Conservation (phyloP, 2,888 invertebrate genomes). For the Acanthoscelides obtectus region DNA sequence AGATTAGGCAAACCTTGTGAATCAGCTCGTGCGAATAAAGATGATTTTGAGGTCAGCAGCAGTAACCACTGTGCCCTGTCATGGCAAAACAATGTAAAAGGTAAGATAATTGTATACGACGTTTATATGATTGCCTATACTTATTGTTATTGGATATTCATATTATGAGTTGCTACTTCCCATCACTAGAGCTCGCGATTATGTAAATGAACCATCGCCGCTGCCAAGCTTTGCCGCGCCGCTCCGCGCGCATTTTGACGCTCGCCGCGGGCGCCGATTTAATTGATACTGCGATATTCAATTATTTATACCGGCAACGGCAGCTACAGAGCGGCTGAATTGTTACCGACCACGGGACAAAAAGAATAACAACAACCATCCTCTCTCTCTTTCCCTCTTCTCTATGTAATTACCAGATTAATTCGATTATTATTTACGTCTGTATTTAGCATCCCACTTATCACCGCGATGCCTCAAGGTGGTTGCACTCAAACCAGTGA, state of each 20-base stretch:
- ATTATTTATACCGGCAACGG: background rate
- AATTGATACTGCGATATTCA: background rate
- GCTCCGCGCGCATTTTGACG: background rate
- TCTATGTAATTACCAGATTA: conserved; percentile 6
- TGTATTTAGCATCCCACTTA: conserved; percentile 4
- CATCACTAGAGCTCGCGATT: background rate
- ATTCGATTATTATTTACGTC: conserved; percentile 11
- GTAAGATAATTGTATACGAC: too few relatives aligned
- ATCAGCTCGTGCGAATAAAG: too few relatives aligned
- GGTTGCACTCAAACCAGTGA: background rate
- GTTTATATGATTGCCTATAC: too few relatives aligned
- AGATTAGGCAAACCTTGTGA: too few relatives aligned
- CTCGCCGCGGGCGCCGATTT: background rate
- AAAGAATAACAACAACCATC: background rate
- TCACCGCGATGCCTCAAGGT: background rate
- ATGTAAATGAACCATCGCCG: background rate
- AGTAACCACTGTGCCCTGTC: too few relatives aligned
- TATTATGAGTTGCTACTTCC: too few relatives aligned
- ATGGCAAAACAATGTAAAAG: too few relatives aligned
- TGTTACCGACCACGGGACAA: background rate
- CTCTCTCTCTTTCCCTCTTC: conserved; percentile 15
- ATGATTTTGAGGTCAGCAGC: too few relatives aligned
- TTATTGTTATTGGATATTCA: too few relatives aligned
- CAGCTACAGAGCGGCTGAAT: background rate
- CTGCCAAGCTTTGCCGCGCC: background rate